Evolutionary conservation across 2,797 vertebrate species (phyloP).

Genomic region (Chelon auratus): DNA sequence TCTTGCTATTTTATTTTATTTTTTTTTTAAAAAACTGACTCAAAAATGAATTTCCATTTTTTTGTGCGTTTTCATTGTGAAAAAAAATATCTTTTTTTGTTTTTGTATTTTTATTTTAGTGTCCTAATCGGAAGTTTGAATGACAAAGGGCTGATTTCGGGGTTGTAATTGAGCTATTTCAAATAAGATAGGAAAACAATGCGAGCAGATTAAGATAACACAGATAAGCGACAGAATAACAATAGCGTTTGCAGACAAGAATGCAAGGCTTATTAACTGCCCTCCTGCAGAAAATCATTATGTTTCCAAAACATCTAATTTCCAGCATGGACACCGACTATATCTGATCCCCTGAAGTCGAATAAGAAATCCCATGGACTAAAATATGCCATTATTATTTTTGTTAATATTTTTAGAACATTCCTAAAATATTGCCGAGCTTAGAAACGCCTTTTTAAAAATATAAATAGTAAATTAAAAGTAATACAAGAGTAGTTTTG

Average conservation of each 20-base stretch:
- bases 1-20: background rate
- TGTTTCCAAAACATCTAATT: slow-evolving; percentile 36
- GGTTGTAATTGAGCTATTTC: slow-evolving; percentile 78
- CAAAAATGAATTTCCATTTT: background rate
- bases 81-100: background rate
- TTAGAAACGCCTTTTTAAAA: too few species aligned
- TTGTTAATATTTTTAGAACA: background rate
- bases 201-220: slow-evolving; percentile 75
- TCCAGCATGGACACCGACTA: slow-evolving; percentile 1
- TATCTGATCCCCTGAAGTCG: background rate
- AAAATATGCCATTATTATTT: background rate
- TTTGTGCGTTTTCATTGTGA: background rate
- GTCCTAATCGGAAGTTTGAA: slow-evolving; percentile 63
- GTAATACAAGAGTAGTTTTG: background rate
- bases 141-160: slow-evolving; percentile 72
- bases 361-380: background rate
- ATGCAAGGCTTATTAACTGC: slow-evolving; percentile 56
- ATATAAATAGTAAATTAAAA: background rate
- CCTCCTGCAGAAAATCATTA: slow-evolving; percentile 35
- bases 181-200: slow-evolving; percentile 76
- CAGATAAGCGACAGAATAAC: slow-evolving; percentile 72
- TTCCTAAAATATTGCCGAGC: too few species aligned
- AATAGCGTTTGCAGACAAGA: slow-evolving; percentile 69
- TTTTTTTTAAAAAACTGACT: background rate
- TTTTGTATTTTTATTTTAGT: slow-evolving; percentile 1